phyloP scores from a whole-genome alignment of 2,113 vertebrate genomes.

The Athene noctua region DNA sequence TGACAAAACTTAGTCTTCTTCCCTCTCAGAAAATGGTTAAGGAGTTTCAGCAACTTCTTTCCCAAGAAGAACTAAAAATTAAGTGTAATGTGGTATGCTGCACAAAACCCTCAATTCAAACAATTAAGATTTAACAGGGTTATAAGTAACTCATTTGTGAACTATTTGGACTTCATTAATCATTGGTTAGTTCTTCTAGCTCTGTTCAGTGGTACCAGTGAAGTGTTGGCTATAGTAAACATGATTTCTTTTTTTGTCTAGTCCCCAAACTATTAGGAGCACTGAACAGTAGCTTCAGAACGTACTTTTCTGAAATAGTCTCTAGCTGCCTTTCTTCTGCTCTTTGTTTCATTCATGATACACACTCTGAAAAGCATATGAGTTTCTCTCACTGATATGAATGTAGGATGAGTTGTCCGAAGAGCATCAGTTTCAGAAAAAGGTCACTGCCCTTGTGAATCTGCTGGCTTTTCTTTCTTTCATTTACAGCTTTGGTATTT shows the following conservation, averaged over 20 bases:
- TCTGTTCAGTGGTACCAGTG: not conserved
- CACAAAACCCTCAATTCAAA: not conserved
- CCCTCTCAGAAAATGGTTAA: not conserved
- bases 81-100: not conserved
- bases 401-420: constrained; percentile 16
- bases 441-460: not conserved
- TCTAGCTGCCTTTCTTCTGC: not conserved
- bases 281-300: no score
- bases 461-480: not conserved
- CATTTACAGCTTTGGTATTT: not conserved
- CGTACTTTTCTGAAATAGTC: not conserved
- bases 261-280: not conserved
- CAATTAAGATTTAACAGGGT: not conserved
- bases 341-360: constrained; percentile 36
- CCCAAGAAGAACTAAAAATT: not conserved
- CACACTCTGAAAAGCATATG: not conserved
- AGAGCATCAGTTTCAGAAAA: constrained; percentile 26
- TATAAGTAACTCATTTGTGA: not conserved
- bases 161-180: not conserved
- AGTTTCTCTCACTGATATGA: constrained; percentile 21
- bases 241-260: not conserved
- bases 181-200: not conserved
- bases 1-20: not conserved
- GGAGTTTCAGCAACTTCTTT: not conserved
- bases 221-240: not conserved